A percentile compares a stretch with the other conserved stretches of the same genome.
These are phyloP conservation scores for Clarias laeviceps DNA, from an alignment of 2,797 vertebrate species.

Conservation along the genomic window DNA sequence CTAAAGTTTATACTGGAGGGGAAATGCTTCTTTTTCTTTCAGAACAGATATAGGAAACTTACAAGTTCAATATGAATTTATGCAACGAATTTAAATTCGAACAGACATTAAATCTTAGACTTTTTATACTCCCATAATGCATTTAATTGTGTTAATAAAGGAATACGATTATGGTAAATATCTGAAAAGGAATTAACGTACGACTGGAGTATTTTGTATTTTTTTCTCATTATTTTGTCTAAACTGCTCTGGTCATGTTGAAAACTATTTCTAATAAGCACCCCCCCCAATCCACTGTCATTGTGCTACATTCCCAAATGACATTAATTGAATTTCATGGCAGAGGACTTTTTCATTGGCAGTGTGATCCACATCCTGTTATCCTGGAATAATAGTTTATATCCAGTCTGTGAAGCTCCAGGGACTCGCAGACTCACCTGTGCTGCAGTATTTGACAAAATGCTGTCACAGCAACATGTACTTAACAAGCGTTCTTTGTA, in stretches of 20 bases:
- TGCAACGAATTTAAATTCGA: background rate
- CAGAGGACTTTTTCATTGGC: constrained; percentile 44
- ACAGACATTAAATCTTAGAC: background rate
- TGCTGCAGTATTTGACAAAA: constrained; percentile 54
- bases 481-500: constrained; percentile 52
- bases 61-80: background rate
- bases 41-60: constrained; percentile 18
- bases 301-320: constrained; percentile 31
- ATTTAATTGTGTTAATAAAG: background rate
- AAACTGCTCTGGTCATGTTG: background rate
- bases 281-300: background rate
- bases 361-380: constrained; percentile 45
- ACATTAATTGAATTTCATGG: constrained; percentile 41
- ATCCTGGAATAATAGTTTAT: constrained; percentile 50
- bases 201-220: background rate
- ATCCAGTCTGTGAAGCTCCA: constrained; percentile 45
- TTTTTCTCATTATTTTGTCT: constrained; percentile 2
- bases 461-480: constrained; percentile 52
- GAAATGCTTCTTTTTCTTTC: background rate
- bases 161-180: background rate
- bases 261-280: background rate
- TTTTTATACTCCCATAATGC: too few species aligned
- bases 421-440: constrained; percentile 46
- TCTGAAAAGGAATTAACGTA: background rate
- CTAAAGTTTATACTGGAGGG: constrained; percentile 15